phyloP scores from a whole-genome alignment of 2,113 vertebrate genomes.

The Ictalurus furcatus region DNA sequence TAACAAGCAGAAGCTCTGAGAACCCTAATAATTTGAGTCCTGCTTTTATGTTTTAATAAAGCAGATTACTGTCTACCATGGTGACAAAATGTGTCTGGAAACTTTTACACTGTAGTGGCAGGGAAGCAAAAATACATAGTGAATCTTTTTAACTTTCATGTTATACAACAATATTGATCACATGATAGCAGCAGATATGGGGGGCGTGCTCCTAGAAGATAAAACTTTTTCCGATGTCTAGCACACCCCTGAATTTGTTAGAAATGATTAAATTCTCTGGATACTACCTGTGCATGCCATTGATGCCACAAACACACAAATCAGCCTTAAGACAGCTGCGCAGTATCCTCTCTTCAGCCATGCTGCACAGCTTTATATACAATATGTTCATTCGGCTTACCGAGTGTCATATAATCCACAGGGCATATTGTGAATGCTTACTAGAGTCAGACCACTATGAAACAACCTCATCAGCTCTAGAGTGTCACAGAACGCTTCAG shows the following conservation, averaged over 20 bases:
- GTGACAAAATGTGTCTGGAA: neutral
- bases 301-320: neutral
- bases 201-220: neutral
- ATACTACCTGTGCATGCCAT: neutral
- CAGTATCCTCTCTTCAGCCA: neutral
- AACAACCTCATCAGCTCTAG: neutral
- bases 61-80: neutral
- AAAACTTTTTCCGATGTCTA: neutral
- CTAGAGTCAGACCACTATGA: neutral
- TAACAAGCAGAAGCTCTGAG: neutral
- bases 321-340: neutral
- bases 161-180: neutral
- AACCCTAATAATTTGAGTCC: neutral
- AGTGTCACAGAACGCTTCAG: neutral
- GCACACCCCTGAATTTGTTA: neutral
- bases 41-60: neutral
- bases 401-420: neutral
- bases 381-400: neutral
- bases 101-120: neutral
- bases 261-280: neutral
- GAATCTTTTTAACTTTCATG: neutral
- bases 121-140: too few relatives aligned
- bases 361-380: neutral
- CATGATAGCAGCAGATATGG: neutral
- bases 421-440: neutral